phyloP scores from a whole-genome alignment of 1,140 invertebrate genomes.

The Neotoxoptera formosana region DNA sequence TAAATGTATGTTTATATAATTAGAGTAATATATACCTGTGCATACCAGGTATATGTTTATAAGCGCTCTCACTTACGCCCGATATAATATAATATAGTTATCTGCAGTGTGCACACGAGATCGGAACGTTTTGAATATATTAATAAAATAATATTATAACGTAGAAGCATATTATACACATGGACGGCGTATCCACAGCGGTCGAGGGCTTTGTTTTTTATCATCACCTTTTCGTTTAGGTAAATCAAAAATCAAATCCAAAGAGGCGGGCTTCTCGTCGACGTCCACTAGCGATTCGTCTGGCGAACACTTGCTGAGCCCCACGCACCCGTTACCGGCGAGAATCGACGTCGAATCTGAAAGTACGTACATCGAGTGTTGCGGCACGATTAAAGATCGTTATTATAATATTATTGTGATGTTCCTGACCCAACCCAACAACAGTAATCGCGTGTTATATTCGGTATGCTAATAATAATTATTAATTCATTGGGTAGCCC shows the following conservation, averaged over 20 bases:
- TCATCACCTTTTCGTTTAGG: not conserved
- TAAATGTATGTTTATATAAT: no score
- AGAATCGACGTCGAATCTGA: slow-evolving; percentile 37
- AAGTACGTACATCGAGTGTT: slow-evolving; percentile 15
- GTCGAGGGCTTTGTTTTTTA: not conserved
- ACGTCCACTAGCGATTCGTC: slow-evolving; percentile 46
- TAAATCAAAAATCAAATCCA: slow-evolving; percentile 54
- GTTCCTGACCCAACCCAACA: not conserved
- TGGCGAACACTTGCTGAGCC: slow-evolving; percentile 48
- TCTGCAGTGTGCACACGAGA: no score
- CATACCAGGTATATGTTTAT: no score
- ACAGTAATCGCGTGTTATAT: no score
- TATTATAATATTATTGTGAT: not conserved
- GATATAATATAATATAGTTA: no score
- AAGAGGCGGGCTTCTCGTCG: slow-evolving; percentile 21
- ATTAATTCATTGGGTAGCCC: no score
- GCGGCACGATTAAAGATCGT: not conserved
- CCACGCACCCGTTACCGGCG: not conserved
- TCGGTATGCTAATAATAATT: no score
- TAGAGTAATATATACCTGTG: no score
- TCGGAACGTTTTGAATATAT: no score
- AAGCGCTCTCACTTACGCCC: no score
- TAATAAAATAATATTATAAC: not conserved
- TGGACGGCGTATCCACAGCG: no score
- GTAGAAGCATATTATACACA: not conserved